A percentile compares a stretch with the other conserved stretches of the same genome.
phyloP scores from a whole-genome alignment of 2,113 vertebrate genomes.

The Tiliqua scincoides region DNA sequence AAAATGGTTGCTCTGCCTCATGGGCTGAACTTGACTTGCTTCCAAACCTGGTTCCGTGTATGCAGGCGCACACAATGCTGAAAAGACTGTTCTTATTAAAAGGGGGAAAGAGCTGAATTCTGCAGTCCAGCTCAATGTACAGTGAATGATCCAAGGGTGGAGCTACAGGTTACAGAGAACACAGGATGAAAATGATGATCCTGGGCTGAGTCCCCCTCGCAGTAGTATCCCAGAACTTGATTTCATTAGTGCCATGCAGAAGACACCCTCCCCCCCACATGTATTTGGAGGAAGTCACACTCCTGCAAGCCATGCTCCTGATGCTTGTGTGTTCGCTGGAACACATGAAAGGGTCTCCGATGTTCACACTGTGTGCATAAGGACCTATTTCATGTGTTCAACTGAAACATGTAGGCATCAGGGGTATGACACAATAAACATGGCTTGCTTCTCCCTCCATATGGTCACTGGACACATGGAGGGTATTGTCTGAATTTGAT shows the following conservation, averaged over 20 bases:
- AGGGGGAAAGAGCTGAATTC: conserved; percentile 68
- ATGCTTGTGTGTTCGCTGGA: no score
- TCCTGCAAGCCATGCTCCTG: no score
- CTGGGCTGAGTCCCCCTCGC: not conserved
- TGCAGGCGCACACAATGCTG: conserved; percentile 25
- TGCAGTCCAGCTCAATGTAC: conserved; percentile 63
- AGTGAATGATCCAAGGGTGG: conserved; percentile 22
- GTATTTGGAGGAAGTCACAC: no score
- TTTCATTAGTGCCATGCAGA: no score
- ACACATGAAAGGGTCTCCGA: no score
- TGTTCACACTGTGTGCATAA: no score
- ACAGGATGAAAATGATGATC: not conserved
- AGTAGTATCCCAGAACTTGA: not conserved
- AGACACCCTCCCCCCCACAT: no score
- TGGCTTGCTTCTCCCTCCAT: no score
- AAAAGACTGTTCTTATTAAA: conserved; percentile 47
- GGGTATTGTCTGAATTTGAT: not conserved
- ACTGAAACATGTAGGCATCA: no score
- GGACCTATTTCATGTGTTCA: no score
- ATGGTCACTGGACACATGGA: no score
- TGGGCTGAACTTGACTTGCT: conserved; percentile 77
- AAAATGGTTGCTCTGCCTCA: conserved; percentile 77
- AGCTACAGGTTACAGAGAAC: not conserved
- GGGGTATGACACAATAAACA: no score
- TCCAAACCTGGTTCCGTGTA: conserved; percentile 66